Percentiles rank a stretch among this genome's conserved stretches.
phyloP scores from a whole-genome alignment of 2,888 invertebrate genomes.

The Odontomyia ornata region DNA sequence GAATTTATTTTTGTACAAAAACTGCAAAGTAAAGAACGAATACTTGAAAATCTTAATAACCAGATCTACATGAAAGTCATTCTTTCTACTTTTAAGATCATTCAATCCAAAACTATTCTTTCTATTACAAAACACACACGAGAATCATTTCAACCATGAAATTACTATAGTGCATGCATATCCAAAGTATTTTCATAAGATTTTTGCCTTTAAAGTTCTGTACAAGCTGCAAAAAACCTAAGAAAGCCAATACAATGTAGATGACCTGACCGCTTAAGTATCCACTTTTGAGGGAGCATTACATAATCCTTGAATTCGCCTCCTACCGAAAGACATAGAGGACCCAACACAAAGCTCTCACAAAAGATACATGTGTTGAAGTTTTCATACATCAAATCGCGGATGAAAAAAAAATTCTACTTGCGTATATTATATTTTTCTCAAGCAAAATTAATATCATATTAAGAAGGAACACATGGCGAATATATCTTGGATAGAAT shows the following conservation, averaged over 20 bases:
- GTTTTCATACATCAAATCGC: neutral
- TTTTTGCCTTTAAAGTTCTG: too few species aligned
- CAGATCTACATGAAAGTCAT: too few species aligned
- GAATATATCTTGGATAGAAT: neutral
- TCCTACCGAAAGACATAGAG: neutral
- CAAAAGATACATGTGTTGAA: neutral
- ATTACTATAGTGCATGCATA: neutral
- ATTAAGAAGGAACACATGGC: neutral
- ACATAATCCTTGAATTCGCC: neutral
- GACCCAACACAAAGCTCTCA: neutral
- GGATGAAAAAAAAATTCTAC: neutral
- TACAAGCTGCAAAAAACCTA: neutral
- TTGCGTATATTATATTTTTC: neutral
- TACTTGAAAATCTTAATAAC: too few species aligned
- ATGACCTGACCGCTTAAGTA: neutral
- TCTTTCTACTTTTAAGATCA: too few species aligned
- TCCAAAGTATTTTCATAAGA: neutral
- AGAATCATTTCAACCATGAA: neutral
- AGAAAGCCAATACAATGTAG: neutral
- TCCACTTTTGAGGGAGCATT: neutral
- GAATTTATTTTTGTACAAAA: too few species aligned
- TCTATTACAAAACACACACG: too few species aligned
- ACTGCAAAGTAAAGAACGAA: too few species aligned
- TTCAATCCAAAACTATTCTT: too few species aligned
- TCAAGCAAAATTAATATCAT: constrained; percentile 7